Base-by-base conservation (phyloP, 2,797 vertebrate species). In the Ceryle rudis region DNA sequence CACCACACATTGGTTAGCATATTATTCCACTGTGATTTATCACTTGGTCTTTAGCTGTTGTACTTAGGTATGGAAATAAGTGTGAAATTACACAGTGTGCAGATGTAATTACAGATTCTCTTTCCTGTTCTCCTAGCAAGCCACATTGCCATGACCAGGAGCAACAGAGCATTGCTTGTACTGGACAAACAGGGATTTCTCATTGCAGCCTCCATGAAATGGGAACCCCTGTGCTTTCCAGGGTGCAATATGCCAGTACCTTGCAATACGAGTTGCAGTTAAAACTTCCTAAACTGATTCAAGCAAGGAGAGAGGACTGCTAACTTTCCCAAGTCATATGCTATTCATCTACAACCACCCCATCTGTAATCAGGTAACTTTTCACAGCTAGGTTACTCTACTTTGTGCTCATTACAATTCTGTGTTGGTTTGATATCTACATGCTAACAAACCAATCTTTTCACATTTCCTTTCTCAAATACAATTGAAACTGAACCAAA, bases 351-450 rank as follows among this genome's bases (percentile, higher is more conserved):
- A 52, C 29, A 84, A 11, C 11, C 21, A 18, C 3, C 1, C 9
- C 31, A 41, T 89, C 35, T 58, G 19, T 35, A 42, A 10, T 14
- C 0, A 4, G 16, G 6, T 73, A 72, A 49, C 16, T 72, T 83
- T 41, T 62, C 57, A 62, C 35, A 70, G 35, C 9, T 17, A 55
- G 22, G 18, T 7, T 82, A 35, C 51, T 83, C 89, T 82, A 54
- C 14, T 65, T 41, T 42, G 20, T 52, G 9, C 26, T 96, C 47
- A 31, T 88, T 89, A 70, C 22, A 70, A 70, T 90, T 95, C 62
- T 12, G 62, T 66, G 19, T 10, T 46, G 3, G 20, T 81, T 55
- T 75, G 47, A 86, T 54, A 93, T 11, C 22, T 31, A 58, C 44
- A 41, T 26, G 16, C 8, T 79, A 79, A n/a, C 28, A 73, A 87